A percentile compares a stretch with the other conserved stretches of the same genome.
Evolutionary conservation across 2,113 vertebrate genomes (phyloP).

Genomic region (Hyperopisus bebe): DNA sequence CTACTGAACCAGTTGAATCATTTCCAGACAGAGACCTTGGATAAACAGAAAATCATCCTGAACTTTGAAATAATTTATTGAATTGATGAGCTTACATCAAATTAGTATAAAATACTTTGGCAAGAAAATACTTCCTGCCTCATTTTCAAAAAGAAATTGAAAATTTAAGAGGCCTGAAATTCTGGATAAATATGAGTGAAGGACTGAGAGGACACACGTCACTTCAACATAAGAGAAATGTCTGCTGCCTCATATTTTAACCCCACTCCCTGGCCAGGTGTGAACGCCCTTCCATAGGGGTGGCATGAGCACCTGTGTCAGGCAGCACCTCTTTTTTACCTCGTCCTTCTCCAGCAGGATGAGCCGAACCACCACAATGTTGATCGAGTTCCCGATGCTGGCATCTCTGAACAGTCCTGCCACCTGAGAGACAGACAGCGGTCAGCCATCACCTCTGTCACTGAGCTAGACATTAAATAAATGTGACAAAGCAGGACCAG

Average conservation of each 20-base stretch:
- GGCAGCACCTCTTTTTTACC: constrained; percentile 56
- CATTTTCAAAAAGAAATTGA: not conserved
- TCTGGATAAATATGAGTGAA: not conserved
- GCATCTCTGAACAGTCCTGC: constrained; percentile 81
- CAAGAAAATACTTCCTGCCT: not conserved
- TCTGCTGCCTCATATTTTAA: not conserved
- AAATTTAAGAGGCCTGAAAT: not conserved
- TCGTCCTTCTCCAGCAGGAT: constrained; percentile 83
- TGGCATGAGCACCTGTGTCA: not conserved
- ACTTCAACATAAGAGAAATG: not conserved
- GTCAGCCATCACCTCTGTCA: not conserved
- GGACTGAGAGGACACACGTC: not conserved
- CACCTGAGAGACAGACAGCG: constrained; percentile 64
- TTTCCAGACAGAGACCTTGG: not conserved
- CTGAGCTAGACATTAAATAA: not conserved
- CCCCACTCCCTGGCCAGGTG: not conserved
- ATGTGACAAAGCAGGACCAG: not conserved
- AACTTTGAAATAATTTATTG: not conserved
- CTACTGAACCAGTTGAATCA: not conserved
- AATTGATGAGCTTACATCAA: not conserved
- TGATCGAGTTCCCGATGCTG: constrained; percentile 90
- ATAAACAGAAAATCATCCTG: not conserved
- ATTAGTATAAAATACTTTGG: not conserved
- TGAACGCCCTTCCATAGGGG: not conserved
- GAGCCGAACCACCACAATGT: constrained; percentile 84